Conservation (phyloP, 2,113 vertebrate species). For the Alexandromys fortis region DNA sequence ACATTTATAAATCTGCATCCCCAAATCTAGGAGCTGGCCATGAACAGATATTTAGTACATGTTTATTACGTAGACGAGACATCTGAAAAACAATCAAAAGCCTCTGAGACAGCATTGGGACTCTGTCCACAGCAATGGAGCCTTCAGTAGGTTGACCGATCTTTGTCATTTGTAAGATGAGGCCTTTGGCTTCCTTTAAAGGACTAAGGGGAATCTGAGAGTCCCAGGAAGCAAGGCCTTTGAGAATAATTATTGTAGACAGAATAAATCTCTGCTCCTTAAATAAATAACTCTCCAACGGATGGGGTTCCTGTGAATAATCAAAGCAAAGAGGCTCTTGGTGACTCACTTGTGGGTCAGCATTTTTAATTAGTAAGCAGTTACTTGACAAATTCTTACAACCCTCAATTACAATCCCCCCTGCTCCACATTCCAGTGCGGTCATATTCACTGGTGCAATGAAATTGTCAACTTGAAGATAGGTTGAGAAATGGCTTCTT, state of each 20-base stretch:
- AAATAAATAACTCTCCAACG: neutral
- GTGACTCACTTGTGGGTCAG: slow-evolving; percentile 4
- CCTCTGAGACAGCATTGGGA: neutral
- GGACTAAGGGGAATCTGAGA: neutral
- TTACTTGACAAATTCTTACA: slow-evolving; percentile 35
- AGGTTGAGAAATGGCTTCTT: slow-evolving; percentile 31
- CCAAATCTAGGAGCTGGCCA: neutral
- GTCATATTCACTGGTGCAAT: slow-evolving; percentile 53
- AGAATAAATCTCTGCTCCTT: neutral
- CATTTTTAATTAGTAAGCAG: slow-evolving; percentile 46
- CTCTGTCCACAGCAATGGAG: neutral
- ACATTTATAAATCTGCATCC: neutral
- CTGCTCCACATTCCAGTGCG: slow-evolving; percentile 26
- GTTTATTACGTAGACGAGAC: neutral
- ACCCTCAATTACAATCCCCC: neutral
- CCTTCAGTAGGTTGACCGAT: neutral
- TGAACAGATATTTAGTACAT: neutral
- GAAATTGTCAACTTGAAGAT: slow-evolving; percentile 48
- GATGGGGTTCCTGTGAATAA: slow-evolving; percentile 3
- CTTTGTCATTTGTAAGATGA: neutral
- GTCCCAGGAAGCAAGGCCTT: neutral
- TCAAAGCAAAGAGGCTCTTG: slow-evolving; percentile 36
- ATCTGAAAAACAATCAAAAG: neutral
- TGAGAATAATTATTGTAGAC: slow-evolving; percentile 13
- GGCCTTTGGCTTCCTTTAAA: neutral